Evolutionary conservation across 2,797 vertebrate species (phyloP), one percentile per base, ranked within the genome.

Genomic region (Eupleurogrammus muticus): DNA sequence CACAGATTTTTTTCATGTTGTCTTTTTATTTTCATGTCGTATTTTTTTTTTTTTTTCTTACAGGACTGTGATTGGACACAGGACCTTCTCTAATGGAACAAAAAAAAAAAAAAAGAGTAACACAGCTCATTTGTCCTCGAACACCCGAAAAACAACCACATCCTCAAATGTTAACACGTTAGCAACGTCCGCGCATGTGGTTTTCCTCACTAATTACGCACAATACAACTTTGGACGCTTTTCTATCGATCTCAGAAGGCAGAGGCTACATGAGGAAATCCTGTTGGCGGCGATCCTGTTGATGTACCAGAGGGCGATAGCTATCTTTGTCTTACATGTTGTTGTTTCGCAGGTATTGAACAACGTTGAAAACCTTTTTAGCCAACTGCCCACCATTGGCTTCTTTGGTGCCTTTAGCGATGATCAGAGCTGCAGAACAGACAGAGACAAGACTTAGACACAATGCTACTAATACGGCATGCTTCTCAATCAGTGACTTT

Each of bases 281-380:
- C n/a, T n/a, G n/a, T n/a, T n/a, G 24, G 54, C 14, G 0, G 51
- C 34, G 28, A n/a, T 49, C 21, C 32, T 36, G 24, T 20, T 16
- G 14, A 48, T 11, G 49, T 19, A 2, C 21, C 17, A 9, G 23
- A 5, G 6, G 24, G 7, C 1, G 46, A 34, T 0, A 5, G 50
- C 50, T 34, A 24, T 78, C 13, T 47, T n/a, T 42, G 54, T 35
- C 16, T 66, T 35, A 72, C 2, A 7, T 0, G 0, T 0, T 0
- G 0, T 0, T 0, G 0, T 20, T 0, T 5, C 32, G 16, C 23
- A 85, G 58, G 51, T 76, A 0, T 0, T 9, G 0, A 4, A 0
- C 1, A 0, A 9, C 1, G 0, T 0, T 0, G 38, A 0, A 47
- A 17, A 70, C 21, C 17, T 3, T 38, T 2, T 0, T 3, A 10